Evolutionary conservation across 2,113 vertebrate genomes (phyloP), one percentile per base, ranked within the genome.

Genomic region (Neogobius melanostomus): DNA sequence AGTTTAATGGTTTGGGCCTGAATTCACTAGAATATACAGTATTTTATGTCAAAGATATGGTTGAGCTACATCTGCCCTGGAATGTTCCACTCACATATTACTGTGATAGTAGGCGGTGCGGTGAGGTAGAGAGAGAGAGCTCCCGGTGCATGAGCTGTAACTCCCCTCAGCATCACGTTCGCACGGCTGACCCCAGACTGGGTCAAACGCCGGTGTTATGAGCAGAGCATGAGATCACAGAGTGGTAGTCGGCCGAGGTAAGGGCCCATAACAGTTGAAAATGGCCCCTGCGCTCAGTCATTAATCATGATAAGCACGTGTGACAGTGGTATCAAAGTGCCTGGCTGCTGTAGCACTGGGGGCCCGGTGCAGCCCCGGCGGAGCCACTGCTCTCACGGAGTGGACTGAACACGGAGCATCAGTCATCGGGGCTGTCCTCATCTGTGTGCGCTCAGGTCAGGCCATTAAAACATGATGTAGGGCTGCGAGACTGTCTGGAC

Each of bases 231-330:
- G 57, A 42, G 57, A 60, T 60, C 36, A 42, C 57, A 60, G 57
- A 42, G 57, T 60, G 28, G 57, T 12, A 42, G 57, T 60, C 11
- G 57, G 12, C 12, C 57, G 28, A 60, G 57, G 57, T 43, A 60
- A 60, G 57, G 57, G 36, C 12, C 57, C 57, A 42, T 60, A 60
- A 60, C 28, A 36, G 54, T 12, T 10, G 11, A 50, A 9, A 12
- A 12, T 50, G 49, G 49, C 49, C 49, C 49, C 49, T 12, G 5
- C 6, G 49, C 49, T 36, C 7, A 7, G 57, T 11, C 28, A 60
- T 60, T 60, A 60, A 60, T 60, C 57, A 60, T 43, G 28, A 60
- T 60, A 60, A 60, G 36, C 57, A 60, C 28, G 12, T 60, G 12
- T 60, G 57, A 60, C 57, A 60, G 57, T 2, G 15, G 36, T 43